A percentile compares a stretch with the other conserved stretches of the same genome.
Evolutionary conservation across 2,113 vertebrate genomes (phyloP).

Genomic region (Proteles cristata): DNA sequence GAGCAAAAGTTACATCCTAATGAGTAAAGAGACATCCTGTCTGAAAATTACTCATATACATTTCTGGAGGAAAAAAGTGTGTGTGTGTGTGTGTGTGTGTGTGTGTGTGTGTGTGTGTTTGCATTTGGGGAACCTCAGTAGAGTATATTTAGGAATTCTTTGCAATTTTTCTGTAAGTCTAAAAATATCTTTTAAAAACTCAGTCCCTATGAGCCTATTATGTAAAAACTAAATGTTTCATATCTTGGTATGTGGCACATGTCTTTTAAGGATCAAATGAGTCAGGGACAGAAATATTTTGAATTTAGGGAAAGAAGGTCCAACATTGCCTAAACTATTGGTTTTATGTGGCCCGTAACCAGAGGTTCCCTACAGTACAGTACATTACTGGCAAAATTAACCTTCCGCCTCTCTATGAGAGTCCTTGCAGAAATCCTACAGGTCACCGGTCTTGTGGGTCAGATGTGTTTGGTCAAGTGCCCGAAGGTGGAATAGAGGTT

Average conservation of each 20-base stretch:
- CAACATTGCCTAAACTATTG: not conserved
- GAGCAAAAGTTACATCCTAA: not conserved
- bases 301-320: not conserved
- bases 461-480: not conserved
- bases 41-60: not conserved
- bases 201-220: not conserved
- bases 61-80: not conserved
- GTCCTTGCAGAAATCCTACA: not conserved
- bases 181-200: not conserved
- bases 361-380: not conserved
- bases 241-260: not conserved
- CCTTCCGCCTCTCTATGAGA: not conserved
- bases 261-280: not conserved
- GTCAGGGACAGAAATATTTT: slow-evolving; percentile 5
- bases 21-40: not conserved
- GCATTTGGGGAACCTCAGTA: not conserved
- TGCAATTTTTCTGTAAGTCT: not conserved
- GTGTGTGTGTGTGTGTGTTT: not conserved
- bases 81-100: not conserved
- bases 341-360: not conserved
- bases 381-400: not conserved
- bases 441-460: not conserved
- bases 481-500: not conserved
- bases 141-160: not conserved
- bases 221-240: not conserved